These are phyloP conservation scores for Muricea muricata DNA, from an alignment of 92 coral and sea anemone species.

Conservation along the genomic window DNA sequence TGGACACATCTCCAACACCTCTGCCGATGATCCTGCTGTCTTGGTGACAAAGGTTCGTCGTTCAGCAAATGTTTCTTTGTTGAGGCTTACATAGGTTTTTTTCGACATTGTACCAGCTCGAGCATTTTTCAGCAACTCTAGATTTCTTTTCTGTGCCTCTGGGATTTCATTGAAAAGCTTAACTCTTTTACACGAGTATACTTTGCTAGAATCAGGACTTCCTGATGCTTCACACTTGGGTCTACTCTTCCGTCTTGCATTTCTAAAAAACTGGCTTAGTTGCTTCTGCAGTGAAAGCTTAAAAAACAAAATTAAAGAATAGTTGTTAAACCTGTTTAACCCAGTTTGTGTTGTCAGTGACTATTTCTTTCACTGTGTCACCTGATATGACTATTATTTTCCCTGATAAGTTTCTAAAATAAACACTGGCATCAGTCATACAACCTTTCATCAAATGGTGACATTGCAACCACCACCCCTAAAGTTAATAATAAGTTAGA, in stretches of 20 bases:
- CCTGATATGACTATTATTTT: no score
- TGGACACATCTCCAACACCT: slow-evolving; percentile 38
- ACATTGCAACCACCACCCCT: background rate
- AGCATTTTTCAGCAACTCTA: no score
- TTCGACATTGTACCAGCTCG: no score
- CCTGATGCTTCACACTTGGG: slow-evolving; percentile 7
- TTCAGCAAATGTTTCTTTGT: no score
- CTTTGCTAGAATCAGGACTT: background rate
- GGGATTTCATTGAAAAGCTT: slow-evolving; percentile 15
- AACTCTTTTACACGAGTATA: background rate
- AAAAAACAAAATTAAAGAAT: slow-evolving; percentile 29
- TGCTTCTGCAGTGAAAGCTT: slow-evolving; percentile 54
- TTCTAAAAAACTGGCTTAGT: slow-evolving; percentile 45
- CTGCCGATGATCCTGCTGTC: no score
- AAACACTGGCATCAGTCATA: no score
- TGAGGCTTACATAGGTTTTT: no score
- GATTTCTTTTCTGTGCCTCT: slow-evolving; percentile 32
- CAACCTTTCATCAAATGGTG: no score
- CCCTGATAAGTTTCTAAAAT: no score
- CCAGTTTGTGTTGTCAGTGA: background rate
- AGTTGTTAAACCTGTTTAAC: no score
- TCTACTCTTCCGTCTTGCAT: slow-evolving; percentile 26
- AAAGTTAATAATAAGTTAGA: background rate
- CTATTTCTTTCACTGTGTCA: background rate
- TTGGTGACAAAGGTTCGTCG: no score